Percentiles rank a stretch among this genome's conserved stretches.
These are phyloP conservation scores for Drosophila peninsularis DNA, from an alignment of 2,888 invertebrate species.

Conservation along the genomic window DNA sequence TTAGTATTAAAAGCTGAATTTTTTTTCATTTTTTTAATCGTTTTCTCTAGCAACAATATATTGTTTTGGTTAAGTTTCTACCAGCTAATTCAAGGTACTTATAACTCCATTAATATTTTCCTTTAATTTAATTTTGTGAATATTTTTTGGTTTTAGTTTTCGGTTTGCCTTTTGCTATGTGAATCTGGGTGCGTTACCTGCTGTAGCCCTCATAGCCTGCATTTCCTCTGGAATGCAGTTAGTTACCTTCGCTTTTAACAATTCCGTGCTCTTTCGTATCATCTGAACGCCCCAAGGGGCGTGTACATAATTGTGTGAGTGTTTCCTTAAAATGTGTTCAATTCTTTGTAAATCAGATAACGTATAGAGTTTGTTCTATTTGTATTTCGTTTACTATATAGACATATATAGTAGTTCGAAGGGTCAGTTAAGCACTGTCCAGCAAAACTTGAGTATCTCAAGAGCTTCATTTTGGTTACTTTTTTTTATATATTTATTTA, in stretches of 20 bases:
- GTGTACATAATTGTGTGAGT: conserved; percentile 1
- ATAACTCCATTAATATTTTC: conserved; percentile 83
- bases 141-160: conserved; percentile 9
- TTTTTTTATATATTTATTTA: conserved; percentile 25
- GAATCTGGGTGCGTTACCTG: conserved; percentile 56
- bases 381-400: conserved; percentile 18
- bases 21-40: conserved; percentile 11
- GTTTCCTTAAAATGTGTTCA: conserved; percentile 1
- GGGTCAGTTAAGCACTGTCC: conserved; percentile 36
- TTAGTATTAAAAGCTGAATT: conserved; percentile 41
- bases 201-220: conserved; percentile 12
- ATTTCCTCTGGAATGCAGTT: conserved; percentile 19
- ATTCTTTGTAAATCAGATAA: neutral
- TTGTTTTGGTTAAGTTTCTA: conserved; percentile 63
- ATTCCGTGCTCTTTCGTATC: conserved; percentile 56
- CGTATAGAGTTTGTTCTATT: conserved; percentile 7
- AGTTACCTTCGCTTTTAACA: conserved; percentile 45
- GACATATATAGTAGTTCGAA: neutral
- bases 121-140: conserved; percentile 27
- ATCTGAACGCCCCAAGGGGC: conserved; percentile 3
- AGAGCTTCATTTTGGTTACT: conserved; percentile 67
- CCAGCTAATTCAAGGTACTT: conserved; percentile 84
- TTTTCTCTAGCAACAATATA: conserved; percentile 43
- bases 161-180: conserved; percentile 10
- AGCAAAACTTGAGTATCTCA: conserved; percentile 30